Conservation (phyloP, 1,140 invertebrate species). For the Sycobia sp. region DNA sequence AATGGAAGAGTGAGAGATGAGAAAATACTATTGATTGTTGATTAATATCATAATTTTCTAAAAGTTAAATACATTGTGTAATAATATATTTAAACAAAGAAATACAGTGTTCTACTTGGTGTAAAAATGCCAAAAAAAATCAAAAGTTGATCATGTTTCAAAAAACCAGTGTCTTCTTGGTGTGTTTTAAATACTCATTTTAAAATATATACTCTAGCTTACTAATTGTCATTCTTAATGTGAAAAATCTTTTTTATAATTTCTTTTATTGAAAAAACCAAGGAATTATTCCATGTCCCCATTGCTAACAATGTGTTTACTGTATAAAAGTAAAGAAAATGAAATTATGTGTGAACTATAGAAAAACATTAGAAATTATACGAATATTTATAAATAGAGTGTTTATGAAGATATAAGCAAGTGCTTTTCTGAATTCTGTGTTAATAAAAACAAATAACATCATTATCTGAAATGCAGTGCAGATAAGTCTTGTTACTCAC, state of each 20-base stretch:
- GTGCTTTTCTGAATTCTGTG: too few species aligned
- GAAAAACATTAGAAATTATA: background rate
- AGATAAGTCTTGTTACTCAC: too few species aligned
- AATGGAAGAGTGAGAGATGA: constrained; percentile 26
- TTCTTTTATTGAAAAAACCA: background rate
- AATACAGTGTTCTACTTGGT: constrained; percentile 13
- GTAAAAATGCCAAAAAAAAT: constrained; percentile 8
- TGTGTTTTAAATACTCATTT: background rate
- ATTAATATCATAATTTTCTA: constrained; percentile 18
- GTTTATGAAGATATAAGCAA: too few species aligned
- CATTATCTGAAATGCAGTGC: too few species aligned
- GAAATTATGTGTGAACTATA: constrained; percentile 5
- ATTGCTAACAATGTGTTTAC: background rate
- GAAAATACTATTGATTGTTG: constrained; percentile 13
- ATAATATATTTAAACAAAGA: background rate
- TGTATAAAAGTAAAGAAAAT: constrained; percentile 4
- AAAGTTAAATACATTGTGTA: background rate
- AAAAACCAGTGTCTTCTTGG: constrained; percentile 17
- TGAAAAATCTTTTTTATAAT: too few species aligned
- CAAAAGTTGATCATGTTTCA: constrained; percentile 26
- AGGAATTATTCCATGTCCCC: background rate
- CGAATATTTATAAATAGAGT: too few species aligned
- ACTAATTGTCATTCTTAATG: background rate
- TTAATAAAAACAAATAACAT: too few species aligned
- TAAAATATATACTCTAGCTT: constrained; percentile 10